A percentile compares a stretch with the other conserved stretches of the same genome.
phyloP scores from a whole-genome alignment of 1,140 invertebrate genomes.

The Drosophila malerkotliana region DNA sequence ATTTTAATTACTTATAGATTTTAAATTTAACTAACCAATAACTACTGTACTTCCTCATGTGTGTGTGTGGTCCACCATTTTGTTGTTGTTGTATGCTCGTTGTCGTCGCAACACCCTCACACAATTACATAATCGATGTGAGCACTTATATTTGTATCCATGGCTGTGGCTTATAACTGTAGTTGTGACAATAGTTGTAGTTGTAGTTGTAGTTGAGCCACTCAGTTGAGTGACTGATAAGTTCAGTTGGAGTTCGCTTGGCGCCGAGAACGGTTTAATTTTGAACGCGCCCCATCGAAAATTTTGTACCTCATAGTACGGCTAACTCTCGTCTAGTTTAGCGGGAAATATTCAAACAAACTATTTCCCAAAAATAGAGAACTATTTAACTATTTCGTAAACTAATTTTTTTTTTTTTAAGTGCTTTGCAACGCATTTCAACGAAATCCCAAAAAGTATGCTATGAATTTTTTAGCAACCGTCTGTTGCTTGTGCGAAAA shows the following conservation, averaged over 20 bases:
- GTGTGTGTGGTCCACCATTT: conserved; percentile 30
- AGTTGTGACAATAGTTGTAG: conserved; percentile 33
- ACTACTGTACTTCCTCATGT: conserved; percentile 13
- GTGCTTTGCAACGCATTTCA: conserved; percentile 4
- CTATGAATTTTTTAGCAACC: conserved; percentile 42
- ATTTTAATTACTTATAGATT: neutral
- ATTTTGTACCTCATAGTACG: neutral
- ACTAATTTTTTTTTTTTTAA: neutral
- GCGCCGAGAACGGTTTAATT: conserved; percentile 67
- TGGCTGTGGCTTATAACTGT: neutral
- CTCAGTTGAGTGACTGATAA: conserved; percentile 74
- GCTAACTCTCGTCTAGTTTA: neutral
- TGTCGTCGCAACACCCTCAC: conserved; percentile 36
- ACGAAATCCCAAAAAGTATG: conserved; percentile 48
- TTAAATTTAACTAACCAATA: neutral
- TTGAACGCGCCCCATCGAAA: conserved; percentile 41
- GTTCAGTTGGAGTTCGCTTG: conserved; percentile 78
- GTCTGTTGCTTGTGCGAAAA: conserved; percentile 33
- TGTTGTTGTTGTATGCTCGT: conserved; percentile 31
- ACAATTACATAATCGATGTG: conserved; percentile 9
- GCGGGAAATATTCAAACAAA: neutral
- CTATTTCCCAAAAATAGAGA: neutral
- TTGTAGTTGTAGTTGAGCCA: conserved; percentile 35
- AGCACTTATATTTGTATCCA: neutral
- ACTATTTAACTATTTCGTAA: neutral